Conservation (phyloP, 2,113 vertebrate genomes). For the Microcebus lehilahytsara region DNA sequence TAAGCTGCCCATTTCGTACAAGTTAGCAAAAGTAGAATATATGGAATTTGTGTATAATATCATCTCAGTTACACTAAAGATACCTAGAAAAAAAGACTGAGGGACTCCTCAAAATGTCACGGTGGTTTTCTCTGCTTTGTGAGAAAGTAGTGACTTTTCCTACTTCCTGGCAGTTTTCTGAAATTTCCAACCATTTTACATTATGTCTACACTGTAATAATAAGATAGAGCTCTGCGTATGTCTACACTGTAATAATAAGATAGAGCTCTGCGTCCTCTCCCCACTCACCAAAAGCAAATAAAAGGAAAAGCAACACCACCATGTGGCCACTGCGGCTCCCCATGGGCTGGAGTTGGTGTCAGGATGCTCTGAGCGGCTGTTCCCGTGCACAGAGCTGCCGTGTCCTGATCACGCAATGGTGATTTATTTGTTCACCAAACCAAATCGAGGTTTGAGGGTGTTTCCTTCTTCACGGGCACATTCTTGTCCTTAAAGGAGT, state of each 20-base stretch:
- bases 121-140: neutral
- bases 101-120: neutral
- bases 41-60: neutral
- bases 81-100: neutral
- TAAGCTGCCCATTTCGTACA: neutral
- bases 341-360: neutral
- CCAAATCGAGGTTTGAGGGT: neutral
- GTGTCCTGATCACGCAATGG: accelerated
- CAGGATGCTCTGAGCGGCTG: neutral
- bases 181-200: neutral
- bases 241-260: too few relatives aligned
- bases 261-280: neutral
- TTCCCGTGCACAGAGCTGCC: neutral
- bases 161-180: neutral
- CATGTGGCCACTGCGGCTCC: neutral
- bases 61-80: accelerated
- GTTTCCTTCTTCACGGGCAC: neutral
- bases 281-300: neutral
- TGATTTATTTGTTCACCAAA: neutral
- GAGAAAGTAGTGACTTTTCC: neutral
- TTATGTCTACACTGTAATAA: neutral
- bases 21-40: neutral
- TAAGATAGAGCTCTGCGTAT: neutral
- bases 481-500: neutral
- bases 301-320: neutral